Evolutionary conservation across 2,797 vertebrate species (phyloP), one percentile per base, ranked within the genome.

Genomic region (Myioborus miniatus): DNA sequence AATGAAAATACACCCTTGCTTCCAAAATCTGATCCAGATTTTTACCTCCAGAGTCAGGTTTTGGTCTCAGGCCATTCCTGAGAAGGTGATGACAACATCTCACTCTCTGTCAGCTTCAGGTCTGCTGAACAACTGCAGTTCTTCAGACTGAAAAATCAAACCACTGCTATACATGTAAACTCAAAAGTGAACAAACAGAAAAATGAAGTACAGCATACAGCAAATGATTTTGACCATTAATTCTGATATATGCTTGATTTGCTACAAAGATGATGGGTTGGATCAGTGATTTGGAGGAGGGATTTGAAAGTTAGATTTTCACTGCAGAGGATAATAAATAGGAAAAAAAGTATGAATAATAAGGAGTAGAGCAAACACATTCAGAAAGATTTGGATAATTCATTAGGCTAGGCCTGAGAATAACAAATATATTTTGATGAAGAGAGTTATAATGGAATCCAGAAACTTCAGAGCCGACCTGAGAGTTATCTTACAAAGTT

Each of bases 321-420:
- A 65, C 30, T 56, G 84, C 39, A 58, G 69, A 89, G 59, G 41
- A 81, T 81, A 91, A 92, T 76, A 96, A 91, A 92, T 44, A 17
- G 68, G 70, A 88, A 81, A 7, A 56, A 58, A 88, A 92, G 17
- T 83, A 79, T 90, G 89, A 95, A 81, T 96, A 91, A 83, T 90
- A 91, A 89, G 47, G 56, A 91, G 27, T 8, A 69, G 47, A 76
- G 76, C 11, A 92, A 96, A 94, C 44, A 89, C 9, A 63, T 92
- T 91, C 43, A 83, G 50, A 71, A 94, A 62, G 65, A 88, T 77
- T 92, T 93, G 64, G 87, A 91, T 91, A 93, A 94, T 95, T 96
- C 89, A 93, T 92, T 95, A 86, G 47, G 9, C 36, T 78, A 92
- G 84, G 22, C 50, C 62, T 90, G 52, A 89, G 82, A 87, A 81